phyloP scores from a whole-genome alignment of 2,797 vertebrate genomes.

The Gila robusta region DNA sequence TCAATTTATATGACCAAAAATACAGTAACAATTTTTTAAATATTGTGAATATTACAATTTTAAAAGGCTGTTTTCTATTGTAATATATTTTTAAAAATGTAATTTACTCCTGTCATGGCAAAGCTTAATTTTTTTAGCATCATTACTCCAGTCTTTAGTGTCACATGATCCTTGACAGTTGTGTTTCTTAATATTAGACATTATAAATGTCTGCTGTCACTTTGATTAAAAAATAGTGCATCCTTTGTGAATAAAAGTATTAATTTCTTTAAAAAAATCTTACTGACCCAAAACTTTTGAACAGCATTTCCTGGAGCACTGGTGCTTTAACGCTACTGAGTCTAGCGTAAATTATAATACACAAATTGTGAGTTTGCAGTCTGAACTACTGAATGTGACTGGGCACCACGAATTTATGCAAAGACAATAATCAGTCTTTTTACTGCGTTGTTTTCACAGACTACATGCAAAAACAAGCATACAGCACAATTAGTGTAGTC shows the following conservation, averaged over 20 bases:
- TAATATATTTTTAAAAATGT: neutral
- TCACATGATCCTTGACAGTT: neutral
- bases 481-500: neutral
- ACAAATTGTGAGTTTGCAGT: neutral
- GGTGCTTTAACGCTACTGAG: neutral
- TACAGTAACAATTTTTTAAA: neutral
- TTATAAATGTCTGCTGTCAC: neutral
- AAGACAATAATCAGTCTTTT: neutral
- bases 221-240: neutral
- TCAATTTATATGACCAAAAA: neutral
- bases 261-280: neutral
- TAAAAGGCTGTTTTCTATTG: neutral
- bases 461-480: neutral
- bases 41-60: neutral
- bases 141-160: neutral
- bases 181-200: neutral
- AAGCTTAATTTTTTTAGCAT: neutral
- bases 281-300: neutral
- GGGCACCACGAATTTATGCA: too few species aligned
- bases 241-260: neutral
- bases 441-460: neutral
- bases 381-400: neutral
- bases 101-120: neutral
- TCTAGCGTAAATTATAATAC: neutral
- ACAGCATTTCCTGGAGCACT: neutral